These are phyloP conservation scores for Ctenopoma multispine DNA, from an alignment of 2,797 vertebrate genomes.

Conservation along the genomic window DNA sequence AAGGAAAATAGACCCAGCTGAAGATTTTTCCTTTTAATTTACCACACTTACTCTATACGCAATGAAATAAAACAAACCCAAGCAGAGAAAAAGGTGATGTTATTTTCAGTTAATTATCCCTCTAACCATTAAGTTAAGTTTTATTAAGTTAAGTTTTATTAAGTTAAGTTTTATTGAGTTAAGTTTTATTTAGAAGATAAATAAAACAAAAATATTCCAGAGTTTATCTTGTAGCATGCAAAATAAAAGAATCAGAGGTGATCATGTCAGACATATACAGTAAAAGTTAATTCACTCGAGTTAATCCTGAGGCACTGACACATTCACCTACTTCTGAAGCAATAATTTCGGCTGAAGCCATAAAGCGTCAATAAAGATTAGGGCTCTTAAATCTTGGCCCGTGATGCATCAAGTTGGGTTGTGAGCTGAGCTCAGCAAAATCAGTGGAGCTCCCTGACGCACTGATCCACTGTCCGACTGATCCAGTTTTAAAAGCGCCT, in stretches of 20 bases:
- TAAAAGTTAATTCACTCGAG: conserved; percentile 14
- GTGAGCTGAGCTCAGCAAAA: conserved; percentile 57
- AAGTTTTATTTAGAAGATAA: too few relatives aligned
- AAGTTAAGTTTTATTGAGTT: too few relatives aligned
- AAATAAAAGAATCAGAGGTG: background rate
- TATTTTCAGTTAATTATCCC: background rate
- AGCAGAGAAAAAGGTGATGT: conserved; percentile 23
- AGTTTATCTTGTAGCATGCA: too few relatives aligned
- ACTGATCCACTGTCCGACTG: conserved; percentile 64
- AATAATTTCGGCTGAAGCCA: conserved; percentile 26
- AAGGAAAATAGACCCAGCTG: background rate
- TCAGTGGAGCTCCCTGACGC: conserved; percentile 18
- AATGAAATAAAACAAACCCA: conserved; percentile 7
- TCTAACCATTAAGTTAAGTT: too few relatives aligned
- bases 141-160: too few relatives aligned
- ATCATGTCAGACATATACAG: conserved; percentile 2
- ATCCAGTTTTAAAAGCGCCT: conserved; percentile 44
- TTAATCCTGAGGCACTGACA: conserved; percentile 10
- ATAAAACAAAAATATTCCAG: too few relatives aligned
- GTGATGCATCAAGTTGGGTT: background rate
- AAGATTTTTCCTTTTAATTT: background rate
- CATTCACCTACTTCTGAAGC: conserved; percentile 6
- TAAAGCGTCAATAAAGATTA: conserved; percentile 22
- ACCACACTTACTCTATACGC: background rate
- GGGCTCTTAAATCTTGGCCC: background rate